Base-by-base conservation (phyloP, 2,797 vertebrate genomes). In the Mormyrus proboscirostris region DNA sequence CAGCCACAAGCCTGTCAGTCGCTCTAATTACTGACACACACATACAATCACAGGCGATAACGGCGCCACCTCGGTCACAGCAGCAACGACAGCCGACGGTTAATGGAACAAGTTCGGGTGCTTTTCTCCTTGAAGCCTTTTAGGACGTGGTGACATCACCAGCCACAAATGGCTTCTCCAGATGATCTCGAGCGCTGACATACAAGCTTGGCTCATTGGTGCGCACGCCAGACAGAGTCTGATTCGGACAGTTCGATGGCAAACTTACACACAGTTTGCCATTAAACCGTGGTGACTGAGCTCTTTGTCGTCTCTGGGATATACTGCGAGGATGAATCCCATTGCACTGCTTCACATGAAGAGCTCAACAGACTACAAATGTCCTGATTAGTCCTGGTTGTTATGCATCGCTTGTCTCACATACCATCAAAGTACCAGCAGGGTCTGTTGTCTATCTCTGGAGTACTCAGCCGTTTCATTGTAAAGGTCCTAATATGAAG, bases 81-180 rank as follows among this genome's bases (percentile, higher is more conserved):
- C n/a, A 29, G 41, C 79, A 50, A 44, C 14, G 49, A 8, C 41
- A 22, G 82, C 82, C 2, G 44, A 5, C 44, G 9, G 8, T 49
- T 84, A 49, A 51, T 84, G 82, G 82, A 12, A 29, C 47, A 4
- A 51, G 47, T 22, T n/a, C 29, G 19, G 44, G 10, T 83, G 82
- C 41, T 22, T 84, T 84, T 84, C 82, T 51, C 16, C 82, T 84
- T 51, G 41, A 84, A 22, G 79, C 79, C n/a, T 83, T 83, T 83
- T 44, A 73, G 65, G 65, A 33, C 12, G 12, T 29, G 25, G 29
- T 38, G 65, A 73, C 65, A 73, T 73, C 65, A 73, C 65, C 65
- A 38, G 65, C 65, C 65, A 73, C 65, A 38, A 73, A 73, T 38
- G 65, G 29, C 65, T 83, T 83, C 79, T 49, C 49, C 44, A 84